These are phyloP conservation scores for Trachymyrmex cornetzi DNA, from an alignment of 1,140 invertebrate species.

Conservation along the genomic window DNA sequence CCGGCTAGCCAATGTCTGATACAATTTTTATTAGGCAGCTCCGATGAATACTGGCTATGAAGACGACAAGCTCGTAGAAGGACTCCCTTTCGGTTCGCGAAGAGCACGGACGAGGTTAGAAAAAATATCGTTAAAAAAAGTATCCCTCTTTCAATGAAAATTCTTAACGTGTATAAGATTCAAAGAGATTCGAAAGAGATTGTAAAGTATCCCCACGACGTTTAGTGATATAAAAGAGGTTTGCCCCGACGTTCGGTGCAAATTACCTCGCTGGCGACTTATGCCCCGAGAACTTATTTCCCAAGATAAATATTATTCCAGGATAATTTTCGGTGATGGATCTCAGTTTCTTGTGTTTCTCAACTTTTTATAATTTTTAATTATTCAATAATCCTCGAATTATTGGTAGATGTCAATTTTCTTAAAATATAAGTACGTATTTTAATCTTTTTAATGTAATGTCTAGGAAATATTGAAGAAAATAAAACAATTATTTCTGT, in stretches of 20 bases:
- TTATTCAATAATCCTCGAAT: conserved; percentile 1
- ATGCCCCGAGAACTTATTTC: conserved; percentile 38
- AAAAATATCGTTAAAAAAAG: conserved; percentile 8
- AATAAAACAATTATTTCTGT: neutral
- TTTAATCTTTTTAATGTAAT: neutral
- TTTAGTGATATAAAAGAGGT: neutral
- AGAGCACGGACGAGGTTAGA: neutral
- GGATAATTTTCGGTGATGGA: neutral
- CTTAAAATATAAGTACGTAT: neutral
- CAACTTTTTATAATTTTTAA: conserved; percentile 9
- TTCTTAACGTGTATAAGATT: conserved; percentile 39
- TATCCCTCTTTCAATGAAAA: conserved; percentile 9
- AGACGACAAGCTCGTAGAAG: conserved; percentile 14
- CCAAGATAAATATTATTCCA: conserved; percentile 47
- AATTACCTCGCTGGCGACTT: conserved; percentile 53
- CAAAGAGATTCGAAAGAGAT: conserved; percentile 39
- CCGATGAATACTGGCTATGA: conserved; percentile 22
- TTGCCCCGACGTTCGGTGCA: conserved; percentile 30
- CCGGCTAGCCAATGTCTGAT: conserved; percentile 33
- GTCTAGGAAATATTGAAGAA: neutral
- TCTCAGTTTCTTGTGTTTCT: neutral
- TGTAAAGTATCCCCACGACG: conserved; percentile 42
- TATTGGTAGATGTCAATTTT: conserved; percentile 6
- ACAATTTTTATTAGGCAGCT: conserved; percentile 50
- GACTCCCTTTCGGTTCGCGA: conserved; percentile 43